Evolutionary conservation across 2,888 invertebrate genomes (phyloP).

Genomic region (Heliconius aoede): DNA sequence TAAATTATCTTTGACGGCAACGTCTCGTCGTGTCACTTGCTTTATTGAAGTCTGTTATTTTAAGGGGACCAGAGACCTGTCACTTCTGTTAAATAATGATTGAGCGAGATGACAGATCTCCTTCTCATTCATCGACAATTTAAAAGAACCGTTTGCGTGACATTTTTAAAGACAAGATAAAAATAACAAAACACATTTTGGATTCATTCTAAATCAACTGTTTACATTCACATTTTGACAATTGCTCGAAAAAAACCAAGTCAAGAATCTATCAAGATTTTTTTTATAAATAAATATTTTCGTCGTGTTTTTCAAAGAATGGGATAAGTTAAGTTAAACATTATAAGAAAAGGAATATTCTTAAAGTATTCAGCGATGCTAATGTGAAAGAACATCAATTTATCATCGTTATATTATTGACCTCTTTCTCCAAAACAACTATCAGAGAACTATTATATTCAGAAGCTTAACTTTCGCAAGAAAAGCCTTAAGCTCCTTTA

Average conservation of each 20-base stretch:
- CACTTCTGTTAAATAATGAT: constrained; percentile 22
- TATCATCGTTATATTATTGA: constrained; percentile 1
- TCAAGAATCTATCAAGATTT: no score
- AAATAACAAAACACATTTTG: no score
- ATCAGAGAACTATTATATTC: neutral
- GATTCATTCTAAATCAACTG: no score
- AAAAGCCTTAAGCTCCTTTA: neutral
- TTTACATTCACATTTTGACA: no score
- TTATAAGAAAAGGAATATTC: neutral
- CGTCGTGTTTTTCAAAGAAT: neutral
- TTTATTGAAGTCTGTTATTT: constrained; percentile 1
- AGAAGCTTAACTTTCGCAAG: neutral
- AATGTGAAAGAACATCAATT: constrained; percentile 10
- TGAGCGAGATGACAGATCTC: constrained; percentile 4
- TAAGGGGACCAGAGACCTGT: neutral
- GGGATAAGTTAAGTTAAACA: neutral
- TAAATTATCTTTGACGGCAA: constrained; percentile 10
- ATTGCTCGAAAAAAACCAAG: no score
- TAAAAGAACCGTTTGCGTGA: neutral
- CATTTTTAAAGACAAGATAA: no score
- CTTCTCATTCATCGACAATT: neutral
- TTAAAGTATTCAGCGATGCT: constrained; percentile 10
- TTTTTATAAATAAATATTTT: no score
- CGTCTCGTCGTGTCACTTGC: neutral
- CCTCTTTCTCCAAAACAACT: neutral